Conservation (phyloP, 2,113 vertebrate genomes). For the Rhinopomastus cyanomelas region DNA sequence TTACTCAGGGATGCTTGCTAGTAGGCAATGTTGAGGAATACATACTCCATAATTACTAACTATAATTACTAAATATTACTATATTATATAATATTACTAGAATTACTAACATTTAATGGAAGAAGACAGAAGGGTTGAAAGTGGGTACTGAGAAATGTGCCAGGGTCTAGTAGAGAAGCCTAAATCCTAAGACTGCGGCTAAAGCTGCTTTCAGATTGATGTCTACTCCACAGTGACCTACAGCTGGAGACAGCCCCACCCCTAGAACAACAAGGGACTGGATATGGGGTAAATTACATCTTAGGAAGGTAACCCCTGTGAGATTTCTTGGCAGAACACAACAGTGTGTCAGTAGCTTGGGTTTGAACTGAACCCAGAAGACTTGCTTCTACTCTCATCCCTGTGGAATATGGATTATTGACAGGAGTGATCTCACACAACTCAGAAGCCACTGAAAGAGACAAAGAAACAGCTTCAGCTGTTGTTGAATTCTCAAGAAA, state of each 20-base stretch:
- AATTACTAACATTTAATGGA: background rate
- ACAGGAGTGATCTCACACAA: fast-evolving
- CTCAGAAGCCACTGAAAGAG: background rate
- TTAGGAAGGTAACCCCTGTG: background rate
- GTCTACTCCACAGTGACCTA: background rate
- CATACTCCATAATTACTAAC: no score
- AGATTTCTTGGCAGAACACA: background rate
- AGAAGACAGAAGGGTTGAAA: background rate
- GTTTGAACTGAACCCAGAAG: background rate
- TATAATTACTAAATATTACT: background rate
- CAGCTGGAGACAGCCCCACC: background rate
- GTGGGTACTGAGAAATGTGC: background rate
- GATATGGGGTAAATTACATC: background rate
- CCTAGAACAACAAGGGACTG: background rate
- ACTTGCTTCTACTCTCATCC: background rate
- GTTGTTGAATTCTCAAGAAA: background rate
- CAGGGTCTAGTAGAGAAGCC: background rate
- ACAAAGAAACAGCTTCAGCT: background rate
- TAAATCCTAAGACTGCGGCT: background rate
- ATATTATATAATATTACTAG: background rate
- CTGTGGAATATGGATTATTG: background rate
- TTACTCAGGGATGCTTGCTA: background rate
- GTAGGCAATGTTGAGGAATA: background rate
- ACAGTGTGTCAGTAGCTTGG: fast-evolving
- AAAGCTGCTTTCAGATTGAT: background rate